Evolutionary conservation across 2,113 vertebrate species (phyloP), one percentile per base, ranked within the genome.

Genomic region (Thalassarche chlororhynchos): DNA sequence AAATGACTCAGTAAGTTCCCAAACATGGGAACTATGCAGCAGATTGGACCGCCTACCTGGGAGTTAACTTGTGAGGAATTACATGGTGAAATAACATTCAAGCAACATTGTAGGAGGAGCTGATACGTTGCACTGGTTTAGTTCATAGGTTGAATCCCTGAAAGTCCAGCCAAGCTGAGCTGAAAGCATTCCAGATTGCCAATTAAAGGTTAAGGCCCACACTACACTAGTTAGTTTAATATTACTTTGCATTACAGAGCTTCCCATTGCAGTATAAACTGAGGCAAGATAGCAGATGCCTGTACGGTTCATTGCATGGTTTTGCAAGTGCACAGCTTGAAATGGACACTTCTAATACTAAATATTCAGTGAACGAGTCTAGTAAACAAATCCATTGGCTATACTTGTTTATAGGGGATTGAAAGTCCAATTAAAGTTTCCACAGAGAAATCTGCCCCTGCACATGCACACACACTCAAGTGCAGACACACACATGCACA

Each of bases 391-490:
- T 57, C 47, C 14, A 49, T 51, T 54, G 13, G 31, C 47, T 92
- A 12, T 36, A 81, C 51, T 66, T 54, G 5, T 84, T 76, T 86
- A 46, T 36, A 82, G 36, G 15, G 10, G 8, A 66, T 16, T 60
- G 42, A 78, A 38, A 84, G 13, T 64, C 44, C 52, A 60, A 5
- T 42, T 89, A 65, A 89, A 52, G 6, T 81, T 94, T 86, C 55
- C 46, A 70, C 10, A 62, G 68, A 80, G n/a, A 40, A 77, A 49
- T 23, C 10, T 46, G 18, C 16, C 13, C 40, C 9, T 52, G 36
- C 51, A 42, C 0, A 1, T 15, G 16, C 10, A 29, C 6, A 3
- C 5, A 19, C 16, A 32, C 0, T 0, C 8, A 69, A 46, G 14
- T 49, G 17, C 18, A n/a, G 18, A 21, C 18, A 9, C 13, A 69